These are phyloP conservation scores for Chrysemys picta DNA, from an alignment of 2,113 vertebrate species.

Conservation along the genomic window DNA sequence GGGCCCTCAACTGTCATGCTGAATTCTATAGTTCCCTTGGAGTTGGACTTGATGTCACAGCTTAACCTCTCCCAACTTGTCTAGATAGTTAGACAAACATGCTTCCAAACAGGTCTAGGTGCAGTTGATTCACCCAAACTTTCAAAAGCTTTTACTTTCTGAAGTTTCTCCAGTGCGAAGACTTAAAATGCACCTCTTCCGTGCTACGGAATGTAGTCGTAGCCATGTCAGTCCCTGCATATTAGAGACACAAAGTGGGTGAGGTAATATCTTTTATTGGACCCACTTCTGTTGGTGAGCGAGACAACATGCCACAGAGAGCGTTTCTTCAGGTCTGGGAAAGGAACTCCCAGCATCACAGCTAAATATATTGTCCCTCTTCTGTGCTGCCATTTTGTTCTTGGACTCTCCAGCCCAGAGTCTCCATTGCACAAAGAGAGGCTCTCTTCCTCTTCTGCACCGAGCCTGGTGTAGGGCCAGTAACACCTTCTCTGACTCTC, in stretches of 20 bases:
- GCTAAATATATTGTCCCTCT: not conserved
- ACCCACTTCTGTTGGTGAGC: no score
- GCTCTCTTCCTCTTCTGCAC: fast-evolving
- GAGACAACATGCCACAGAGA: no score
- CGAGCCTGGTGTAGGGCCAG: not conserved
- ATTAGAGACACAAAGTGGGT: no score
- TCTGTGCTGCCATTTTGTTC: not conserved
- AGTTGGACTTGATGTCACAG: not conserved
- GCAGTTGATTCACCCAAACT: not conserved
- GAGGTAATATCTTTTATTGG: no score
- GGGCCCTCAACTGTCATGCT: not conserved
- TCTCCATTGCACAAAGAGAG: not conserved
- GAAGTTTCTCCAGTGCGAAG: not conserved
- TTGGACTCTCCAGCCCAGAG: not conserved
- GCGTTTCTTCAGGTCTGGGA: not conserved
- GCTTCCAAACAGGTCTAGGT: not conserved
- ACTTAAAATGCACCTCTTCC: no score
- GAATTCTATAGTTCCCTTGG: not conserved
- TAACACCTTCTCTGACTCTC: not conserved
- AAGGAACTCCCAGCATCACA: not conserved
- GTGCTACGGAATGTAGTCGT: no score
- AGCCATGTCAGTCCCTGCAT: no score
- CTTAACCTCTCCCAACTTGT: not conserved
- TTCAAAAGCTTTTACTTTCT: not conserved
- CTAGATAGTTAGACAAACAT: not conserved